Conservation (phyloP, 1,140 invertebrate genomes). For the Drosophila pseudoananassae region DNA sequence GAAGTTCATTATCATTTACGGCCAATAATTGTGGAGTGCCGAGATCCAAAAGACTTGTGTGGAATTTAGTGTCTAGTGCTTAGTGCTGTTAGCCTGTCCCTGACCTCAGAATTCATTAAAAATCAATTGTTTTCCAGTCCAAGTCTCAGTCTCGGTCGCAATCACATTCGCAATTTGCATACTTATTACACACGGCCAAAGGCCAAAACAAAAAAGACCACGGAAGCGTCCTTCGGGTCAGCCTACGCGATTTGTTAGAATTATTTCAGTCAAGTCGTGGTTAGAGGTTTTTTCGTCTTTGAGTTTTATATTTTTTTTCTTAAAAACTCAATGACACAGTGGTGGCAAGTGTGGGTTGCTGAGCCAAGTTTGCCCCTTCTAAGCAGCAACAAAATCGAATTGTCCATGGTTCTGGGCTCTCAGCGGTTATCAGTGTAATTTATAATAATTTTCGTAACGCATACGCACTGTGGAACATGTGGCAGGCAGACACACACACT, state of each 20-base stretch:
- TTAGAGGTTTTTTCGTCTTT: constrained; percentile 17
- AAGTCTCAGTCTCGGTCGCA: constrained; percentile 18
- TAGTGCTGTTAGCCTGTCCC: constrained; percentile 5
- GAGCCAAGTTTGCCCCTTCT: constrained; percentile 48
- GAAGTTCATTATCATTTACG: constrained; percentile 46
- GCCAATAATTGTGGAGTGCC: constrained; percentile 42
- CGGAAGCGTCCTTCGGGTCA: constrained; percentile 44
- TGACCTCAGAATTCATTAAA: constrained; percentile 56
- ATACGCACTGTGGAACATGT: constrained; percentile 69
- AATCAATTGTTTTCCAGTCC: constrained; percentile 54
- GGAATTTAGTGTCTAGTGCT: neutral
- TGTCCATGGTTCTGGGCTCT: constrained; percentile 42
- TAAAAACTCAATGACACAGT: constrained; percentile 33
- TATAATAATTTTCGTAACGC: constrained; percentile 78
- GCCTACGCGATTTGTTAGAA: constrained; percentile 44
- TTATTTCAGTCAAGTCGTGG: constrained; percentile 11
- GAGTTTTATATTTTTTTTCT: constrained; percentile 24
- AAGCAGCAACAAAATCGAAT: constrained; percentile 33
- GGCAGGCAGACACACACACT: constrained; percentile 16
- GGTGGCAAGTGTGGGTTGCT: constrained; percentile 50
- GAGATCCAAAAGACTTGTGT: neutral
- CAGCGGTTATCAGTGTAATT: constrained; percentile 54
- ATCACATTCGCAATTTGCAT: constrained; percentile 45
- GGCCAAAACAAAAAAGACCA: constrained; percentile 20
- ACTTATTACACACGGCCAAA: constrained; percentile 48